Evolutionary conservation across 1,140 invertebrate species (phyloP).

Genomic region (Drosophila elegans): DNA sequence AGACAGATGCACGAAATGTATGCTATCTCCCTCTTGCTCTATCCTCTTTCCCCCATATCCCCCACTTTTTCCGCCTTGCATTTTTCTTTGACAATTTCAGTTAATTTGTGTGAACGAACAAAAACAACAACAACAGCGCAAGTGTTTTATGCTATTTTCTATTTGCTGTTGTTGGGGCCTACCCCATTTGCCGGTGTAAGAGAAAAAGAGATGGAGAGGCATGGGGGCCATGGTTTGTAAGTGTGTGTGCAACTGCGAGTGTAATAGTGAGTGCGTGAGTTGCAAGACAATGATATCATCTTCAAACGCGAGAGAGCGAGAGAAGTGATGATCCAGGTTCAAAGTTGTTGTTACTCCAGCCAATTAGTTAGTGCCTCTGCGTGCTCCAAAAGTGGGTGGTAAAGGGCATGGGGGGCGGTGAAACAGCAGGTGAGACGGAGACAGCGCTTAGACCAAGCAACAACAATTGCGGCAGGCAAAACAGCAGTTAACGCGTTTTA

Average conservation of each 20-base stretch:
- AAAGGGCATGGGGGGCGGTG: background rate
- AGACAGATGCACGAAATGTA: constrained; percentile 36
- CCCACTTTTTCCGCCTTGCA: background rate
- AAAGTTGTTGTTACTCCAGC: constrained; percentile 44
- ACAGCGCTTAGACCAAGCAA: constrained; percentile 19
- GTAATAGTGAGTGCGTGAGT: constrained; percentile 55
- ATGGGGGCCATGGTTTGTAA: constrained; percentile 9
- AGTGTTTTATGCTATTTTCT: constrained; percentile 31
- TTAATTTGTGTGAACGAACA: constrained; percentile 52
- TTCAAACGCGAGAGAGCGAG: constrained; percentile 30
- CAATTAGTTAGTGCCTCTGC: constrained; percentile 62
- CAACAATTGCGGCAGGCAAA: constrained; percentile 61
- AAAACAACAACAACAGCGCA: constrained; percentile 29
- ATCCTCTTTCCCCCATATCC: too few species aligned
- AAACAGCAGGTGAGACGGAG: constrained; percentile 3
- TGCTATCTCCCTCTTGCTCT: background rate
- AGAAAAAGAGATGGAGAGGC: constrained; percentile 10
- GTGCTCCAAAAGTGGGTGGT: constrained; percentile 23
- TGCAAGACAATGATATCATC: constrained; percentile 55
- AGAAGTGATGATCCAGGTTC: constrained; percentile 11
- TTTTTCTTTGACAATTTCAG: constrained; percentile 51
- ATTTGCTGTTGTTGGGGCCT: constrained; percentile 9
- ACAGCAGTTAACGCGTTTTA: constrained; percentile 81
- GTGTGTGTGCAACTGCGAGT: constrained; percentile 6
- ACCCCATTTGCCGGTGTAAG: constrained; percentile 4